Base-by-base conservation (phyloP, 2,113 vertebrate species). In the Chlorocebus sabaeus region DNA sequence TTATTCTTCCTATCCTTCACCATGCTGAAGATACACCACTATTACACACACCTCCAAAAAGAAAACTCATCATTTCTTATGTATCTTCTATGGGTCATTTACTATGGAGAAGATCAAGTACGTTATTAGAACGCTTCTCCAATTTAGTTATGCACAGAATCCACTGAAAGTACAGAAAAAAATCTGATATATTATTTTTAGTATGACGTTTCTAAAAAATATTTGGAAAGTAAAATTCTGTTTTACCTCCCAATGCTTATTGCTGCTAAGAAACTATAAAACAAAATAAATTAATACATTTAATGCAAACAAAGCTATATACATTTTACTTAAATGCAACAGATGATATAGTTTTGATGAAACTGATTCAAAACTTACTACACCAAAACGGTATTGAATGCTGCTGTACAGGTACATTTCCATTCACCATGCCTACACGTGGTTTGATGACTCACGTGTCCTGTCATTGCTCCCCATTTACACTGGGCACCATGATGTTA, bases 201-300 rank as follows among this genome's bases (percentile, higher is more conserved):
- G 6, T 59, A 82, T 61, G 22, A 40, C 43, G 0, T 52, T 64
- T 40, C 27, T 1, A 68, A 68, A 64, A 78, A 87, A 64, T 52
- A 48, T 79, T 67, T 79, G 57, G 45, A 85, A 83, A 86, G 92
- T 68, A 90, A 83, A 79, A 88, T 76, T 90, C 48, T 72, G 6
- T 43, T 73, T 91, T 73, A 40, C 17, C 11, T 57, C n/a, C 32
- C 23, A 83, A 68, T 52, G 76, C n/a, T 52, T 67, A 80, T 6
- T 55, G 17, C 38, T 84, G 22, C 48, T 16, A 55, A 25, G 14
- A 79, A 88, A 91, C 13, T n/a, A 67, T 72, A 45, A 79, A 67
- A 67, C n/a, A 86, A 93, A 93, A 72, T 17, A 43, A 67, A 90
- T 81, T n/a, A 85, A 76, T 67, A 43, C 78, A 82, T 81, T 89